A percentile compares a stretch with the other conserved stretches of the same genome.
These are phyloP conservation scores for Bimastos eiseni DNA, from an alignment of 2,888 invertebrate species.

Conservation along the genomic window DNA sequence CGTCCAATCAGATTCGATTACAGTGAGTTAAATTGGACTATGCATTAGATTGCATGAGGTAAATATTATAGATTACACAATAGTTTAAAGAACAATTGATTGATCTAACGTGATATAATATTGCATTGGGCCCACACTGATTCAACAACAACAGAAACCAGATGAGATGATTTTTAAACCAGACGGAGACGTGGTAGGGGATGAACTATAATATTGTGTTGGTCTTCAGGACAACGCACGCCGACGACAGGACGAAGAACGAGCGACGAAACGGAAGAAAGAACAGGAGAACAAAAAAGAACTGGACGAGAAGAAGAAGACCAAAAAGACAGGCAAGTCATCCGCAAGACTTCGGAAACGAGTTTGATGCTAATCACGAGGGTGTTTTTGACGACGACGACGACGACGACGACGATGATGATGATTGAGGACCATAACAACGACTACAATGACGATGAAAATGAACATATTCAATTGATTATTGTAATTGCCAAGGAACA, in stretches of 20 bases:
- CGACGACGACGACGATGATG: not conserved
- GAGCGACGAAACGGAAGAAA: conserved; percentile 77
- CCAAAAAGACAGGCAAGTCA: conserved; percentile 8
- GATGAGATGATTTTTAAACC: not conserved
- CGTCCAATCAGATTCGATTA: not conserved
- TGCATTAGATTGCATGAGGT: too few relatives aligned
- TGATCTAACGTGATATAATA: too few relatives aligned
- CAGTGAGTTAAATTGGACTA: too few relatives aligned
- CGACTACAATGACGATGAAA: not conserved
- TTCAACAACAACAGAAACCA: not conserved
- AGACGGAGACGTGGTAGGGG: too few relatives aligned
- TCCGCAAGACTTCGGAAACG: not conserved
- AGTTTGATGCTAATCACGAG: not conserved
- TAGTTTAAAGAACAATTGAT: too few relatives aligned
- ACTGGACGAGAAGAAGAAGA: not conserved
- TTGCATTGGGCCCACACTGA: too few relatives aligned
- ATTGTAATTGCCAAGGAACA: not conserved
- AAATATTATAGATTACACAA: too few relatives aligned
- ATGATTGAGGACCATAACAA: not conserved
- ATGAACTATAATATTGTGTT: not conserved
- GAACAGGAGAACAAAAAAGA: conserved; percentile 60
- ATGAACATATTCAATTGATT: not conserved
- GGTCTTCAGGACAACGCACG: conserved; percentile 77
- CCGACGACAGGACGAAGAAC: conserved; percentile 77
- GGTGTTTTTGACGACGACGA: not conserved